Conservation (phyloP, 2,113 vertebrate genomes). For the Tricholaema leucomelas region DNA sequence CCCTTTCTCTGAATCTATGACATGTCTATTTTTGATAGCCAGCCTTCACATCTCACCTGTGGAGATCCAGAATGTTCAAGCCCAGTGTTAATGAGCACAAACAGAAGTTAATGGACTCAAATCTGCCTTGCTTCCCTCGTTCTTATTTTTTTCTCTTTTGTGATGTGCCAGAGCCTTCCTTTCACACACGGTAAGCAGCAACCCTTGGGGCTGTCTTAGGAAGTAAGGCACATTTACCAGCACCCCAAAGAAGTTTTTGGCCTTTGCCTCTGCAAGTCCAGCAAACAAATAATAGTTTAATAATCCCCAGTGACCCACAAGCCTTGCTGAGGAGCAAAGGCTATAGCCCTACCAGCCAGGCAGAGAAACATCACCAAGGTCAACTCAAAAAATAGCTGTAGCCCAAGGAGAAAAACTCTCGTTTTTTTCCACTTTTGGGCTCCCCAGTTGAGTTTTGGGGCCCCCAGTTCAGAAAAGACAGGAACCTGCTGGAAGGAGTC, state of each 20-base stretch:
- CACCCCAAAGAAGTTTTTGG: background rate
- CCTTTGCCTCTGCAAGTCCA: background rate
- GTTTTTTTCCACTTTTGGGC: no score
- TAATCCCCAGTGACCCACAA: background rate
- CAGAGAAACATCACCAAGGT: background rate
- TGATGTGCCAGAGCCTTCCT: background rate
- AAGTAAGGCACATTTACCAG: background rate
- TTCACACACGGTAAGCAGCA: background rate
- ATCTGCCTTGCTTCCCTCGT: background rate
- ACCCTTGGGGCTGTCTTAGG: background rate
- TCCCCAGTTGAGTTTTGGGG: no score
- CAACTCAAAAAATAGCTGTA: background rate
- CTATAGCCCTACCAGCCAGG: background rate
- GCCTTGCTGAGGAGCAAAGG: background rate
- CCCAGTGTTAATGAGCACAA: background rate
- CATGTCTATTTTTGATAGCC: no score
- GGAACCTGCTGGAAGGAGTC: no score
- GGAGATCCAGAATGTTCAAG: background rate
- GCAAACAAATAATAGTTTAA: background rate
- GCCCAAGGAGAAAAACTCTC: no score
- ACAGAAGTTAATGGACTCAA: background rate
- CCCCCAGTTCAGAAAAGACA: no score
- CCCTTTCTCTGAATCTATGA: no score
- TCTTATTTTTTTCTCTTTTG: fast-evolving
- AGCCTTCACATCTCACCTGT: background rate